phyloP scores from a whole-genome alignment of 1,140 invertebrate species.

The Papilio machaon region DNA sequence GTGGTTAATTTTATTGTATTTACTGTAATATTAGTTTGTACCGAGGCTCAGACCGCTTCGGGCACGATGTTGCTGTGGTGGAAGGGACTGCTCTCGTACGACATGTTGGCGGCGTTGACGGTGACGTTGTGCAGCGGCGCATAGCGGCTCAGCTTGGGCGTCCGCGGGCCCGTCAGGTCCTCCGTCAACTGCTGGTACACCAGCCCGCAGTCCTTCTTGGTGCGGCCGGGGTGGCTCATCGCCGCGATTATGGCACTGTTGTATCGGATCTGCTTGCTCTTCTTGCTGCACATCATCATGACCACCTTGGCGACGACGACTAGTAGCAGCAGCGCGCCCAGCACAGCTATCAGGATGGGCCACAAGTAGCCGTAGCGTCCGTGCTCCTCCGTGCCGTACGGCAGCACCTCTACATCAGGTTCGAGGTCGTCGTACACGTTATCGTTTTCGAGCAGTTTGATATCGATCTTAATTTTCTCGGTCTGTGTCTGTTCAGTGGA shows the following conservation, averaged over 20 bases:
- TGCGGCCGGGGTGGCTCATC: constrained; percentile 71
- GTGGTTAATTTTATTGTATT: constrained; percentile 69
- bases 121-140: constrained; percentile 79
- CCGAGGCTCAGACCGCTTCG: constrained; percentile 82
- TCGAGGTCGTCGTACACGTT: constrained; percentile 63
- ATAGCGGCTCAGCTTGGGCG: constrained; percentile 83
- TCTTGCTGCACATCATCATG: constrained; percentile 76
- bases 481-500: constrained; percentile 53
- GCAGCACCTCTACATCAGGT: constrained; percentile 74
- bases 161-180: constrained; percentile 82
- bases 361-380: constrained; percentile 78
- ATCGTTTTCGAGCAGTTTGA: constrained; percentile 71
- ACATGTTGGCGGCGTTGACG: constrained; percentile 82
- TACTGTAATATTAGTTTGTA: constrained; percentile 58
- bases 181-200: constrained; percentile 84
- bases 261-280: constrained; percentile 81
- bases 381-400: constrained; percentile 70
- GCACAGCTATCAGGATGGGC: constrained; percentile 77
- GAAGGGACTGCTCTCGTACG: constrained; percentile 85
- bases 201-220: constrained; percentile 80
- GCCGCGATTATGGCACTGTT: constrained; percentile 80
- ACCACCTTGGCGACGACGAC: constrained; percentile 79
- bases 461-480: constrained; percentile 73
- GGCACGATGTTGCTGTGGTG: constrained; percentile 85
- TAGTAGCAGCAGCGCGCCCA: constrained; percentile 77